Base-by-base conservation (phyloP, 2,113 vertebrate species). In the Nyctereutes procyonoides region DNA sequence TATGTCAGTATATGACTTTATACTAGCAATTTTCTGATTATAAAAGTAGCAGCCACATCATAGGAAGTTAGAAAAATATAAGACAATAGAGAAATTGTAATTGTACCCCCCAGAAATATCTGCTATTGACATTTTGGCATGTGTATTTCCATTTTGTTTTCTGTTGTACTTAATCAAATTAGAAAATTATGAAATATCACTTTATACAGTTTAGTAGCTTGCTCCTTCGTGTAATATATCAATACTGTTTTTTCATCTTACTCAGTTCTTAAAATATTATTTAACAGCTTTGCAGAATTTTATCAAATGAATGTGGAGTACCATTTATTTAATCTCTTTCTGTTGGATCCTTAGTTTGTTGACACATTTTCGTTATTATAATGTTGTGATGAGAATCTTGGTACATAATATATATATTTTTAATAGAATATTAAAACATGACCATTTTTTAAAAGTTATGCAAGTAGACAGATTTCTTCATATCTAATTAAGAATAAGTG, bases 1-100 rank as follows among this genome's bases (percentile, higher is more conserved):
- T 16, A 35, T 94, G 79, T 92, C 38, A 95, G n/a, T 56, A 30
- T 58, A 2, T 93, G 82, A 85, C 51, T 88, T 96, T 79, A 9
- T 48, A 53, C 28, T 91, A 65, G 16, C 3, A 79, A 30, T 55
- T 67, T 87, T 80, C 55, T 96, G 9, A 82, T 82, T 71, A 30
- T 32, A 93, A 94, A 93, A 80, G 8, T 85, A 81, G 15, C n/a
- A 79, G 22, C 73, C 56, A 85, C 17, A 24, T 77, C 77, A 32
- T 30, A 65, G 35, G 60, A 62, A 90, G 56, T 73, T 87, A 24
- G n/a, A 55, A 92, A 96, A 94, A 80, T 69, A 35, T 10, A 90
- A 43, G 19, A 60, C 69, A 96, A 65, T 76, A 55, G 74, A 87
- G 65, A 76, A 53, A 51, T 55, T 69, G 0, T 32, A 83, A 60